Percentiles rank a stretch among this genome's conserved stretches.
These are phyloP conservation scores for Andrena trimmerana DNA, from an alignment of 2,888 invertebrate genomes.

Conservation along the genomic window DNA sequence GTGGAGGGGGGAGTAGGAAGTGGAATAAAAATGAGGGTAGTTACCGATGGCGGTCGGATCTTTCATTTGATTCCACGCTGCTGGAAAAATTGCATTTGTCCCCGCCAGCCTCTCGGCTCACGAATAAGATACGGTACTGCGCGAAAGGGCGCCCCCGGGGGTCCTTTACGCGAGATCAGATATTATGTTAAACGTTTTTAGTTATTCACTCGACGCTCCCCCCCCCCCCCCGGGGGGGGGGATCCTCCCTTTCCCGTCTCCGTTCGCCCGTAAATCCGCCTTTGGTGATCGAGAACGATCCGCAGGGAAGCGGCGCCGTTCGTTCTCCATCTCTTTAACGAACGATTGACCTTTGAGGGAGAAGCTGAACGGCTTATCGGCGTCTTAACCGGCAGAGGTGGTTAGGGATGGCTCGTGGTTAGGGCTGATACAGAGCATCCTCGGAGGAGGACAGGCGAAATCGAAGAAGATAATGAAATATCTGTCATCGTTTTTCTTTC, in stretches of 20 bases:
- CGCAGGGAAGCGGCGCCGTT: conserved; percentile 53
- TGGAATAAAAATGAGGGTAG: conserved; percentile 75
- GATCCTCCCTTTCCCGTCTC: background rate
- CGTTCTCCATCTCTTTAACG: conserved; percentile 64
- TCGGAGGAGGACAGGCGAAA: conserved; percentile 14
- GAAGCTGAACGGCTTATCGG: conserved; percentile 62
- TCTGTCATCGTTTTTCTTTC: conserved; percentile 30
- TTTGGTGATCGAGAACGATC: conserved; percentile 72
- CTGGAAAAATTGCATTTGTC: conserved; percentile 78
- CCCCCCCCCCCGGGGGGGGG: too few species aligned
- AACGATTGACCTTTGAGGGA: conserved; percentile 68
- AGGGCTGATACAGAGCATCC: conserved; percentile 39
- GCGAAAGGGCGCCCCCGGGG: conserved; percentile 72
- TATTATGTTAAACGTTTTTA: conserved; percentile 80
- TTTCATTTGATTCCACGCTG: conserved; percentile 74
- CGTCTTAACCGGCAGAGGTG: conserved; percentile 3
- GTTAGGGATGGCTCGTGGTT: background rate
- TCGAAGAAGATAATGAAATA: conserved; percentile 60
- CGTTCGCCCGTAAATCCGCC: conserved; percentile 45
- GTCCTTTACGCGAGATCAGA: conserved; percentile 74
- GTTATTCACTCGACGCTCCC: conserved; percentile 77
- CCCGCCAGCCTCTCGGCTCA: conserved; percentile 71
- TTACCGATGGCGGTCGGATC: conserved; percentile 76
- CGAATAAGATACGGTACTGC: conserved; percentile 67
- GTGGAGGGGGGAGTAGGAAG: conserved; percentile 44